phyloP scores from a whole-genome alignment of 2,113 vertebrate species.

The Argyrosomus japonicus region DNA sequence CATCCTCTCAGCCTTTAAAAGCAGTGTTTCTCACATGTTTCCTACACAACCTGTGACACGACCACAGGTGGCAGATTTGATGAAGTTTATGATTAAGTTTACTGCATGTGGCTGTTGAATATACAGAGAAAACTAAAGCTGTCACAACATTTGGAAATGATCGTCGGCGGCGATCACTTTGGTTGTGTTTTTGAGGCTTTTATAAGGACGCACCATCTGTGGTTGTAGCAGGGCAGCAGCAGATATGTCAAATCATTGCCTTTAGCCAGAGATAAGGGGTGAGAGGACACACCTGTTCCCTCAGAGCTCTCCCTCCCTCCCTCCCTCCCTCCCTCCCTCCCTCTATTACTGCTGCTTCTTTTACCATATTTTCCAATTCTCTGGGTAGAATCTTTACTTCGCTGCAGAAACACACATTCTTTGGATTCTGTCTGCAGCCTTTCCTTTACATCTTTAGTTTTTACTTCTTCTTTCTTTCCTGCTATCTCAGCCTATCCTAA shows the following conservation, averaged over 20 bases:
- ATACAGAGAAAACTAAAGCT: conserved; percentile 13
- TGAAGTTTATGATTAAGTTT: background rate
- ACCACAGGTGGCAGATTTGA: background rate
- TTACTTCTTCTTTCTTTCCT: background rate
- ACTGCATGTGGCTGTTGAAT: background rate
- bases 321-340: background rate
- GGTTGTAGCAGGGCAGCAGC: conserved; percentile 12
- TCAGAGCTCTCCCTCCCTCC: conserved; percentile 12
- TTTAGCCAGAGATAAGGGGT: conserved; percentile 43
- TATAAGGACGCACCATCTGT: conserved; percentile 47
- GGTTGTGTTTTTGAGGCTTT: conserved; percentile 20
- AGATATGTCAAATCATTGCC: conserved; percentile 41
- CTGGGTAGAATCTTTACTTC: background rate
- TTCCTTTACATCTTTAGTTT: background rate
- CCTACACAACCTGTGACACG: background rate
- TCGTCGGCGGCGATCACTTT: background rate
- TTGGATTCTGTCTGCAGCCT: background rate
- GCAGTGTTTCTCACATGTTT: background rate
- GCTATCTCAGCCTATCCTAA: background rate
- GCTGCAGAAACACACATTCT: background rate
- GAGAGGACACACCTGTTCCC: conserved; percentile 51
- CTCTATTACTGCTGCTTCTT: conserved; percentile 11
- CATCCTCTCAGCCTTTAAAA: background rate
- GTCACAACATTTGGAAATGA: conserved; percentile 4
- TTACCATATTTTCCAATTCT: background rate